Conservation (phyloP, 2,797 vertebrate species). For the Phaenicophaeus curvirostris region DNA sequence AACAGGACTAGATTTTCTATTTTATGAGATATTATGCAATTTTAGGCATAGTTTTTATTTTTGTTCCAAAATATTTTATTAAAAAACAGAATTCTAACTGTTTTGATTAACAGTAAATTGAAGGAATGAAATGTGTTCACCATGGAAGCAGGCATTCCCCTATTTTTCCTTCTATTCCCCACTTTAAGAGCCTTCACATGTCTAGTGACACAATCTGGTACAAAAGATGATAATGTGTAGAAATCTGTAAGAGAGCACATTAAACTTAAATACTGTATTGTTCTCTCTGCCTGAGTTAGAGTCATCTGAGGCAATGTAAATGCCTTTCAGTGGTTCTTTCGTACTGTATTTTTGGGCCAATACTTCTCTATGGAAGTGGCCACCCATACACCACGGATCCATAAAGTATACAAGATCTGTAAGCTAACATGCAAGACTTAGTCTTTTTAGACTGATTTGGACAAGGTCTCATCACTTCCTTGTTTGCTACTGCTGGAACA, state of each 20-base stretch:
- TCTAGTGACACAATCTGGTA: background rate
- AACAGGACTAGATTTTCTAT: background rate
- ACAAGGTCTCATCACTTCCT: background rate
- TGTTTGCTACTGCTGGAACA: background rate
- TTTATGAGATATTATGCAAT: background rate
- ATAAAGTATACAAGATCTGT: background rate
- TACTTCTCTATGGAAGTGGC: rapidly evolving
- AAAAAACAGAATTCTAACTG: background rate
- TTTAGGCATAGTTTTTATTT: background rate
- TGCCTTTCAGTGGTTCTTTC: background rate
- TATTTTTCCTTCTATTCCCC: background rate
- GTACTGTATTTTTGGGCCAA: background rate
- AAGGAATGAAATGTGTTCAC: background rate
- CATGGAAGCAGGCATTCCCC: background rate
- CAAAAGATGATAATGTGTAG: background rate
- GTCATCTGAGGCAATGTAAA: background rate
- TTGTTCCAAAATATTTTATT: background rate
- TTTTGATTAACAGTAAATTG: background rate
- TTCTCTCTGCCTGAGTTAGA: background rate
- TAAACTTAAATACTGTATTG: background rate
- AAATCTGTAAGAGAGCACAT: background rate
- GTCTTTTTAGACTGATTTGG: background rate
- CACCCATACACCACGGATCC: background rate
- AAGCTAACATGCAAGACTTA: background rate
- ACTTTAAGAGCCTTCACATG: background rate